Evolutionary conservation across 2,888 invertebrate genomes (phyloP), one percentile per base, ranked within the genome.

Genomic region (Tillus elongatus): DNA sequence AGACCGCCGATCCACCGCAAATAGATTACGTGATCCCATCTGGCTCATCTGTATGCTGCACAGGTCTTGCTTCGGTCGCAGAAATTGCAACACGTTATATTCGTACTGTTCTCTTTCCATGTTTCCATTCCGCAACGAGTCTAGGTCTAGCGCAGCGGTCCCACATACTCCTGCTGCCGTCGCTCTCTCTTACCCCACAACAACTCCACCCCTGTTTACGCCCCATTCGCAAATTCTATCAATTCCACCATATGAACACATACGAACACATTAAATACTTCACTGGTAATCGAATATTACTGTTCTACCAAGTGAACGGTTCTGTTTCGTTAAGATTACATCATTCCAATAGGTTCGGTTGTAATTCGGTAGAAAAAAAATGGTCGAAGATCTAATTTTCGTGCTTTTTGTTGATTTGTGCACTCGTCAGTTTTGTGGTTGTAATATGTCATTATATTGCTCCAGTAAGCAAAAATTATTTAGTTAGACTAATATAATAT

Each of bases 1-100:
- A 52, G 50, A 51, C 54, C 50, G 47, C 49, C 54, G 51, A 56
- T 54, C 58, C 53, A 52, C 60, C 58, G 54, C 61, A 63, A 63
- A 64, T 63, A 63, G 64, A 64, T 63, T 63, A 63, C 63, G 63
- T 64, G 64, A 61, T 62, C 58, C 56, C 59, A 60, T 60, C 60
- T 56, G 46, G 37, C 41, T 38, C 47, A 46, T 56, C 51, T 47
- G 50, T 46, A 57, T 60, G 58, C 59, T 50, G 48, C 45, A 52
- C 60, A 58, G 58, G 59, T 59, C 52, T 49, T 48, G 38, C 39
- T 50, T 53, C 52, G 53, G 49, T 51, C 50, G 53, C 53, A 58
- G 52, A 51, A 60, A 59, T 58, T 57, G 56, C 56, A 56, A 58
- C 60, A 56, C 58, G 54, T 58, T 58, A 58, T 54, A 46, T 42